Evolutionary conservation across 1,140 invertebrate species (phyloP).

Genomic region (Wasmannia auropunctata): DNA sequence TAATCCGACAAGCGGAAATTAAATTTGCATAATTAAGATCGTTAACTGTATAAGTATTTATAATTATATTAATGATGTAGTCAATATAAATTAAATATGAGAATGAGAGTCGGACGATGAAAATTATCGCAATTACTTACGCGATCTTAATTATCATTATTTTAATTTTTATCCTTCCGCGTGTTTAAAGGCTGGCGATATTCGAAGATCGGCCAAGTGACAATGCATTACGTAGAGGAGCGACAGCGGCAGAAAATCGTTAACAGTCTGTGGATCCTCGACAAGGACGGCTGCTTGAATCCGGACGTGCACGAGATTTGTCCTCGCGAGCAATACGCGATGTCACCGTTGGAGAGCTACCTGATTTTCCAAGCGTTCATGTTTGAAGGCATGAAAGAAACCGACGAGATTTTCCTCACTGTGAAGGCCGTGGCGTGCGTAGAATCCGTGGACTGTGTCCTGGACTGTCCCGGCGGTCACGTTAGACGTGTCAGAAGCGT

Average conservation of each 20-base stretch:
- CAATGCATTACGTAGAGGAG: conserved; percentile 83
- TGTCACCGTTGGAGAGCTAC: conserved; percentile 82
- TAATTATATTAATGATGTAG: not conserved
- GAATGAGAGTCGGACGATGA: not conserved
- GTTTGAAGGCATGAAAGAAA: conserved; percentile 89
- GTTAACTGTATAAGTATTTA: not conserved
- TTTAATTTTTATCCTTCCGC: not conserved
- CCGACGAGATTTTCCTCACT: conserved; percentile 87
- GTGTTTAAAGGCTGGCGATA: conserved; percentile 86
- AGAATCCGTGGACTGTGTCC: conserved; percentile 86
- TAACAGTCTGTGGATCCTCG: conserved; percentile 85
- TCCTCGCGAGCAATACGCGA: conserved; percentile 85
- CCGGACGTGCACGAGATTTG: conserved; percentile 86
- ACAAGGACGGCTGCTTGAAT: conserved; percentile 87
- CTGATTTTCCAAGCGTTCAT: conserved; percentile 88
- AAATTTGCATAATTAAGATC: not conserved
- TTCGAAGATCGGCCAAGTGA: conserved; percentile 87
- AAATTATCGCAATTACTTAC: not conserved
- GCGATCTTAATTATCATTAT: not conserved
- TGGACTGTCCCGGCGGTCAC: conserved; percentile 76
- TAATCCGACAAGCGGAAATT: not conserved
- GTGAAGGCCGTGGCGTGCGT: conserved; percentile 88
- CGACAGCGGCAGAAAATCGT: conserved; percentile 74
- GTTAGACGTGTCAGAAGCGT: conserved; percentile 68
- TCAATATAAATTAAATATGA: not conserved